Evolutionary conservation across 2,113 vertebrate species (phyloP).

Genomic region (Epinephelus lanceolatus): DNA sequence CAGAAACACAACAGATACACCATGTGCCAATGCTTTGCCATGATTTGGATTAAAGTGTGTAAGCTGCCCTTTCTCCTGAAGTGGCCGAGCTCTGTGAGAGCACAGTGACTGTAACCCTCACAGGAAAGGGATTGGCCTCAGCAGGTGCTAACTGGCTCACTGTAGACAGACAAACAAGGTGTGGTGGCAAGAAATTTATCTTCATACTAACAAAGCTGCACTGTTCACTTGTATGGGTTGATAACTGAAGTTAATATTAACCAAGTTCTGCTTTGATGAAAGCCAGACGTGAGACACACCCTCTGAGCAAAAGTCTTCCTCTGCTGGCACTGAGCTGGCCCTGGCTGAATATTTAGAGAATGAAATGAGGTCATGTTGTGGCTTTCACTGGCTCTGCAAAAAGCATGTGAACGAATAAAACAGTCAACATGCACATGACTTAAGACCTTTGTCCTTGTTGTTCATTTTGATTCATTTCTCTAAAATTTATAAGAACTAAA

Average conservation of each 20-base stretch:
- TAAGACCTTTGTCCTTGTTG: no score
- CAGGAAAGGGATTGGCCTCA: constrained; percentile 25
- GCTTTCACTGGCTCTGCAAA: background rate
- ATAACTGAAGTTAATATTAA: constrained; percentile 70
- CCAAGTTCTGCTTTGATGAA: constrained; percentile 1
- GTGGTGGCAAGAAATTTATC: constrained; percentile 51
- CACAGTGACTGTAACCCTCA: background rate
- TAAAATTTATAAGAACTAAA: background rate
- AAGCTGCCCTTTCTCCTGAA: background rate
- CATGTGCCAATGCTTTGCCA: constrained; percentile 32
- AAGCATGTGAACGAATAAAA: background rate
- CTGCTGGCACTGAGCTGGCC: no score
- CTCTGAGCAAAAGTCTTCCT: background rate
- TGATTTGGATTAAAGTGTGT: constrained; percentile 14
- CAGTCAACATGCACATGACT: background rate
- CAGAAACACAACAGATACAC: constrained; percentile 55
- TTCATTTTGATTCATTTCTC: background rate
- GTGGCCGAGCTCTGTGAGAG: background rate
- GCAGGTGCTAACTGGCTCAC: constrained; percentile 24
- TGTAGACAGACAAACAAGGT: constrained; percentile 47
- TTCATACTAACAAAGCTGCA: constrained; percentile 11
- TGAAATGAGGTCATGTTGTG: background rate
- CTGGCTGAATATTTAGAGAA: background rate
- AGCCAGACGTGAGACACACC: constrained; percentile 21
- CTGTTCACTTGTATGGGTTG: constrained; percentile 43